Conservation (phyloP, 2,797 vertebrate genomes). For the Zenarchopterus dispar region DNA sequence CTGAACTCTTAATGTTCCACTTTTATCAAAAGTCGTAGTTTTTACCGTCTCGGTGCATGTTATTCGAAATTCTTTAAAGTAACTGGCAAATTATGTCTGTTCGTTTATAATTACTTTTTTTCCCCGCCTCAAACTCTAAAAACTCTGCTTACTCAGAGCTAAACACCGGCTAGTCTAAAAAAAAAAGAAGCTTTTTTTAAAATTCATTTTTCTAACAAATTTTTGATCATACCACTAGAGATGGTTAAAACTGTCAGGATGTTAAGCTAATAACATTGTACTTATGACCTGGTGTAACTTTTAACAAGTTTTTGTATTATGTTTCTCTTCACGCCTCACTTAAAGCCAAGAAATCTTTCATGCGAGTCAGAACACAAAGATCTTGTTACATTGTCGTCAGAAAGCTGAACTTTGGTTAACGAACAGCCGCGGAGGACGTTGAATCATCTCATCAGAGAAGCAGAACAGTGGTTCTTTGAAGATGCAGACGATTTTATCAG, state of each 20-base stretch:
- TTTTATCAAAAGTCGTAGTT: too few species aligned
- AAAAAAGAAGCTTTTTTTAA: too few species aligned
- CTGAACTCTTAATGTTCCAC: too few species aligned
- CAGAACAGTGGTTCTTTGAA: constrained; percentile 36
- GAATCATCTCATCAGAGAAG: constrained; percentile 17
- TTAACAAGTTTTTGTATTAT: too few species aligned
- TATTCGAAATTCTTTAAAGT: too few species aligned
- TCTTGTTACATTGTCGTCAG: too few species aligned
- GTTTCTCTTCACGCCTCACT: constrained; percentile 5
- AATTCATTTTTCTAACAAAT: not conserved
- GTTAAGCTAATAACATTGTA: not conserved
- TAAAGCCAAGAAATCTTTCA: not conserved
- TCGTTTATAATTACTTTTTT: not conserved
- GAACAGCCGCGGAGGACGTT: constrained; percentile 22
- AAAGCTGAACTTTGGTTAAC: constrained; percentile 9
- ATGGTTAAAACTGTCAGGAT: not conserved
- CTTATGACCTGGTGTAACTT: not conserved
- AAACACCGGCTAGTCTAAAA: too few species aligned
- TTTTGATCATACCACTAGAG: not conserved
- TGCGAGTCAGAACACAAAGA: too few species aligned
- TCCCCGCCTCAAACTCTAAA: too few species aligned
- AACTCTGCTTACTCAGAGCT: too few species aligned
- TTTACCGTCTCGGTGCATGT: too few species aligned
- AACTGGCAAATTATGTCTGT: too few species aligned
- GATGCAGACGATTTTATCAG: constrained; percentile 20